These are phyloP conservation scores for Napeogenes inachia DNA, from an alignment of 2,888 invertebrate species.

Conservation along the genomic window DNA sequence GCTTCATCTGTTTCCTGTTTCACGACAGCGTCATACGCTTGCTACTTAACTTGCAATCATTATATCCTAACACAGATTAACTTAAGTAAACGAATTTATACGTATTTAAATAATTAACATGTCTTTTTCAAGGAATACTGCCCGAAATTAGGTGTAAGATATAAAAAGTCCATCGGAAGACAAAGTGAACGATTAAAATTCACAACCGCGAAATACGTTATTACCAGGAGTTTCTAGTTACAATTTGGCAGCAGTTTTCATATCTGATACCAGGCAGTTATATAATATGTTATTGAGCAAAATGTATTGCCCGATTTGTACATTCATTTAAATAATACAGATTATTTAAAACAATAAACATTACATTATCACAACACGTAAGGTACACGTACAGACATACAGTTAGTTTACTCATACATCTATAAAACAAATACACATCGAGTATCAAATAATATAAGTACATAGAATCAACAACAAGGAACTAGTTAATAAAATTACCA, in stretches of 20 bases:
- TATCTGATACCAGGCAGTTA: constrained; percentile 33
- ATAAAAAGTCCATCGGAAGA: constrained; percentile 60
- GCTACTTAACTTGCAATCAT: constrained; percentile 34
- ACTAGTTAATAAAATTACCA: constrained; percentile 68
- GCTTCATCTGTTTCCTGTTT: constrained; percentile 31
- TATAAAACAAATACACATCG: constrained; percentile 49
- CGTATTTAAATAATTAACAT: constrained; percentile 58
- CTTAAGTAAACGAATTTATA: constrained; percentile 50
- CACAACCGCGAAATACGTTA: constrained; percentile 60
- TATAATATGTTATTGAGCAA: constrained; percentile 57
- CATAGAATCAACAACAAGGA: constrained; percentile 62
- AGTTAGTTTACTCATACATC: constrained; percentile 43
- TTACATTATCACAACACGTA: constrained; percentile 74
- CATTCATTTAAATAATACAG: constrained; percentile 53
- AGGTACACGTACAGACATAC: constrained; percentile 48
- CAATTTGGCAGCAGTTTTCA: constrained; percentile 24
- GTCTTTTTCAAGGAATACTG: constrained; percentile 75
- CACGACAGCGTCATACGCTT: constrained; percentile 45
- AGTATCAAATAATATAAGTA: constrained; percentile 55
- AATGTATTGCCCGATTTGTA: constrained; percentile 62
- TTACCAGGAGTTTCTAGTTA: constrained; percentile 26
- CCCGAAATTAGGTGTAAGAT: constrained; percentile 52
- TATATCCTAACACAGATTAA: constrained; percentile 45
- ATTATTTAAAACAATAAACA: constrained; percentile 56
- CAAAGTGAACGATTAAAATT: constrained; percentile 55